Evolutionary conservation across 2,113 vertebrate genomes (phyloP), one percentile per base, ranked within the genome.

Genomic region (Grus americana): DNA sequence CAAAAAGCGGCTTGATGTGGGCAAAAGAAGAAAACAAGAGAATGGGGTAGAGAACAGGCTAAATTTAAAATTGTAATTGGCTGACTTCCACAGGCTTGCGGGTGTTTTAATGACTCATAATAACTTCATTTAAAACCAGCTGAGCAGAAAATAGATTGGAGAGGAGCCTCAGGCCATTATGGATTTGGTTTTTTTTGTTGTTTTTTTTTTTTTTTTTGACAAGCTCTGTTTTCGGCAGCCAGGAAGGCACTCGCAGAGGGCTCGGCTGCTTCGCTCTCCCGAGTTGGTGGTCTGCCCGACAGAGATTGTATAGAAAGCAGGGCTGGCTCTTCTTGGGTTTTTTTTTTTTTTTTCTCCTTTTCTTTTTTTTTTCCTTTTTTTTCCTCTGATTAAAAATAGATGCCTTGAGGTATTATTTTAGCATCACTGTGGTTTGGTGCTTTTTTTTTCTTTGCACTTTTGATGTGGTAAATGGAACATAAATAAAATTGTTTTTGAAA

Each of bases 81-180:
- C 99, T 99, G 98, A 99, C 99, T 99, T 99, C 99, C 99, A 99
- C 99, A 98, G 99, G 99, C 99, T 99, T 99, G 99, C 99, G 99
- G 99, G 99, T 99, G 99, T 99, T 99, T 99, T 99, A 99, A 99
- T 99, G 99, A 99, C 99, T 99, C 99, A 99, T 99, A 99, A 99
- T 99, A 99, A 99, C 99, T 99, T 99, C 99, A 99, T 99, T 99
- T 99, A 99, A 99, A 99, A 99, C 99, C 99, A 99, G 99, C 99
- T 99, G 99, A 99, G 99, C 99, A 99, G 99, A 99, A 99, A 99
- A 99, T 99, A 99, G 99, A 99, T 99, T 99, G 99, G 99, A 99
- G 99, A 99, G 99, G 98, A 99, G 99, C 99, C 99, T 99, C 98
- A 97, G 99, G 99, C 99, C 99, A 99, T 99, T 99, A 99, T 99